Evolutionary conservation across 2,113 vertebrate species (phyloP).

Genomic region (Urocitellus parryii): DNA sequence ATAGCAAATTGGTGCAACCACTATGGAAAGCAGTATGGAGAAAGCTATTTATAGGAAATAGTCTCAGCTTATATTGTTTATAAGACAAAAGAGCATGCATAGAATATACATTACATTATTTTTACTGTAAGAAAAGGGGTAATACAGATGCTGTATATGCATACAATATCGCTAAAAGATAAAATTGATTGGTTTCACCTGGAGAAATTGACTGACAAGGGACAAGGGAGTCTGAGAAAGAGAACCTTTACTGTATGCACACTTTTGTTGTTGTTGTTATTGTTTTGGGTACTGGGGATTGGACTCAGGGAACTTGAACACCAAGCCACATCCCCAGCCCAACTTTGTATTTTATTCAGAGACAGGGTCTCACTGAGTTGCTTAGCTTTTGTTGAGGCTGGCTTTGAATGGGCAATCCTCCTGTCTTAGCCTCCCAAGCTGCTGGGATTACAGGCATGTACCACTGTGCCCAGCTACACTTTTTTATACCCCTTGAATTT

Average conservation of each 20-base stretch:
- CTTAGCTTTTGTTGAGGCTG: no score
- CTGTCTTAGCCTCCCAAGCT: no score
- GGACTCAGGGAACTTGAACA: no score
- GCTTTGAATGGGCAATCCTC: no score
- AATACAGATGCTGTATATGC: neutral
- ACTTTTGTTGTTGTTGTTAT: no score
- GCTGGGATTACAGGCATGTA: no score
- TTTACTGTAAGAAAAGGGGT: slow-evolving; percentile 1
- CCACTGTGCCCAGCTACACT: no score
- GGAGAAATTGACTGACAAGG: neutral
- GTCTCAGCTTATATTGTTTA: neutral
- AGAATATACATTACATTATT: neutral
- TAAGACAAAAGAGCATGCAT: neutral
- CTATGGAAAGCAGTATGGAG: neutral
- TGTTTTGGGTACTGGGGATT: no score
- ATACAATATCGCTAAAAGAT: slow-evolving; percentile 2
- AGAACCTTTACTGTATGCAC: neutral
- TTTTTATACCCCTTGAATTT: neutral
- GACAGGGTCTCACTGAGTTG: no score
- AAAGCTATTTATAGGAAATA: neutral
- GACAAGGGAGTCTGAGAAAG: neutral
- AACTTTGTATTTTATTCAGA: no score
- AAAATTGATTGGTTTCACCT: neutral
- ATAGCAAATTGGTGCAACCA: no score
- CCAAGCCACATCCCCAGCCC: no score